Evolutionary conservation across 2,113 vertebrate species (phyloP).

Genomic region (Indicator indicator): DNA sequence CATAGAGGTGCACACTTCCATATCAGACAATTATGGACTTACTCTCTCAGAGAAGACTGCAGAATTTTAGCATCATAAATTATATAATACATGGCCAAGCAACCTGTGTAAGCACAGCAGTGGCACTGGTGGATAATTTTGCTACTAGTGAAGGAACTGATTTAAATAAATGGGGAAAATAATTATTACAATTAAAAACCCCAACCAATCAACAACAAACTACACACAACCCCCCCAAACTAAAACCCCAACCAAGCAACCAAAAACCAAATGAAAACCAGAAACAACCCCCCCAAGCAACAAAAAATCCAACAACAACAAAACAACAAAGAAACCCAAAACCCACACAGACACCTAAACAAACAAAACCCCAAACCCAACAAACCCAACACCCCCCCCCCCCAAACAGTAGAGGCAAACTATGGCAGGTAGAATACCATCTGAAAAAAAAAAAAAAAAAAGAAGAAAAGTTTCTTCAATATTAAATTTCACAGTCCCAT

Average conservation of each 20-base stretch:
- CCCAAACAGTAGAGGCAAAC: not conserved
- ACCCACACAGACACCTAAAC: no score
- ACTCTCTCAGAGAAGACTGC: not conserved
- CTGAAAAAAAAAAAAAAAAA: not conserved
- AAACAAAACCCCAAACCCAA: no score
- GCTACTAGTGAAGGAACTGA: not conserved
- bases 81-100: not conserved
- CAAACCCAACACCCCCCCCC: not conserved
- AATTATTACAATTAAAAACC: not conserved
- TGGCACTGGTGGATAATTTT: not conserved
- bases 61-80: not conserved
- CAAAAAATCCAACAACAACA: not conserved
- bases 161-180: not conserved
- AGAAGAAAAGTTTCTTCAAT: fast-evolving
- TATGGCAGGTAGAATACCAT: not conserved
- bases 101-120: not conserved
- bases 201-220: no score
- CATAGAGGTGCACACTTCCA: not conserved
- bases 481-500: not conserved
- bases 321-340: not conserved
- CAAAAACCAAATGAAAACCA: not conserved
- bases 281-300: not conserved
- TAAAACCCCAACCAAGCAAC: no score
- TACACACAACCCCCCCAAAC: no score
- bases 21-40: not conserved